Evolutionary conservation across 2,888 invertebrate species (phyloP).

Genomic region (Latrodectus elegans): DNA sequence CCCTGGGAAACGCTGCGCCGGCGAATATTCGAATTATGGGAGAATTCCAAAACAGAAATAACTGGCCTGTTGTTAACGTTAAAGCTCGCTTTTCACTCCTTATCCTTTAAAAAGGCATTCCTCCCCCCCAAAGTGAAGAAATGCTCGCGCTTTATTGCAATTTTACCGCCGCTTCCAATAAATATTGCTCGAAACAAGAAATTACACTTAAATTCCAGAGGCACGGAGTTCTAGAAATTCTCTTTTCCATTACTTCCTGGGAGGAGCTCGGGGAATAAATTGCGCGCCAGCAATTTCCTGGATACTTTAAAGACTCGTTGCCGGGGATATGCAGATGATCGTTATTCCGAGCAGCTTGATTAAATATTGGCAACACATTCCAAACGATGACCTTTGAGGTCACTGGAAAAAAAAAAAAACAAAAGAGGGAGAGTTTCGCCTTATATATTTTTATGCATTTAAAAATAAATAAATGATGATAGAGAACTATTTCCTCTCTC

Average conservation of each 20-base stretch:
- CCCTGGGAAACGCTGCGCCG: conserved; percentile 54
- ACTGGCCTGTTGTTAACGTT: conserved; percentile 67
- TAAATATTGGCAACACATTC: conserved; percentile 57
- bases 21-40: conserved; percentile 68
- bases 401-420: conserved; percentile 15
- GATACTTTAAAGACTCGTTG: conserved; percentile 65
- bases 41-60: conserved; percentile 68
- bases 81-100: conserved; percentile 59
- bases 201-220: conserved; percentile 67
- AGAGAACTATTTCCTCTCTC: not conserved
- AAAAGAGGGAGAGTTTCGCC: conserved; percentile 18
- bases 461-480: not conserved
- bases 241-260: conserved; percentile 65
- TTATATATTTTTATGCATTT: not conserved
- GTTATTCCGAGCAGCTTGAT: conserved; percentile 57
- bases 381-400: conserved; percentile 32
- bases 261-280: conserved; percentile 66
- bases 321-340: conserved; percentile 66
- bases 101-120: conserved; percentile 58
- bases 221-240: conserved; percentile 65
- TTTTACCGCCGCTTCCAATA: conserved; percentile 67
- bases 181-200: conserved; percentile 68
- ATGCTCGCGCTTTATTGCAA: conserved; percentile 67
- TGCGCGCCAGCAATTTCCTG: conserved; percentile 41
- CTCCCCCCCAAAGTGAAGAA: conserved; percentile 64